phyloP scores from a whole-genome alignment of 2,113 vertebrate species.

The Sorex fumeus region DNA sequence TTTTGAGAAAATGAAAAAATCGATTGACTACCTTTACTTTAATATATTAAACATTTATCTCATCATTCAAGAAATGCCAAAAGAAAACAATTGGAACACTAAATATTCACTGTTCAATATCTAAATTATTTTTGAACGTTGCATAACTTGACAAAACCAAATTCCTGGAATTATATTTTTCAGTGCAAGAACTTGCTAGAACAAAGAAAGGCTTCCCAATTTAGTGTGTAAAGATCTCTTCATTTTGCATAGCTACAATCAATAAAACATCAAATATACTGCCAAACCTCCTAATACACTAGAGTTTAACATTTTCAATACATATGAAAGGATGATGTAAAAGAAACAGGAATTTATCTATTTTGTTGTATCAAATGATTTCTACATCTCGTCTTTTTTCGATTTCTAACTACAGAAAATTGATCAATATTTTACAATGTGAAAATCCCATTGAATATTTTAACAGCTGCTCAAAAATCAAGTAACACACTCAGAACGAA shows the following conservation, averaged over 20 bases:
- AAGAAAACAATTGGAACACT: accelerated
- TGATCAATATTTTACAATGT: conserved; percentile 71
- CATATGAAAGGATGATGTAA: conserved; percentile 49
- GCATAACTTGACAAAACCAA: neutral
- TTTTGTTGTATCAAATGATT: conserved; percentile 27
- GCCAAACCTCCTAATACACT: neutral
- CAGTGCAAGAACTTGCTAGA: neutral
- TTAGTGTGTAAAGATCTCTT: neutral
- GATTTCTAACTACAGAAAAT: conserved; percentile 71
- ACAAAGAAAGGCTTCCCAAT: neutral
- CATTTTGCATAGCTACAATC: neutral
- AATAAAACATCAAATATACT: conserved; percentile 7
- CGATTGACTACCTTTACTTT: neutral
- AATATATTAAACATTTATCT: neutral
- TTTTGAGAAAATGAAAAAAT: neutral
- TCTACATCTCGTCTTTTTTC: conserved; percentile 45
- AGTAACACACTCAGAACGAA: conserved; percentile 28
- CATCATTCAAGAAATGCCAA: neutral
- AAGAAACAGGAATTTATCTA: conserved; percentile 52
- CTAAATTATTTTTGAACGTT: too few species aligned
- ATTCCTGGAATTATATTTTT: neutral
- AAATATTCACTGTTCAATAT: neutral
- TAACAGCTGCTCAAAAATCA: conserved; percentile 67
- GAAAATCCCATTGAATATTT: conserved; percentile 68
- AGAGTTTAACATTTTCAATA: conserved; percentile 40